Conservation (phyloP, 2,113 vertebrate species). For the Calypte anna region DNA sequence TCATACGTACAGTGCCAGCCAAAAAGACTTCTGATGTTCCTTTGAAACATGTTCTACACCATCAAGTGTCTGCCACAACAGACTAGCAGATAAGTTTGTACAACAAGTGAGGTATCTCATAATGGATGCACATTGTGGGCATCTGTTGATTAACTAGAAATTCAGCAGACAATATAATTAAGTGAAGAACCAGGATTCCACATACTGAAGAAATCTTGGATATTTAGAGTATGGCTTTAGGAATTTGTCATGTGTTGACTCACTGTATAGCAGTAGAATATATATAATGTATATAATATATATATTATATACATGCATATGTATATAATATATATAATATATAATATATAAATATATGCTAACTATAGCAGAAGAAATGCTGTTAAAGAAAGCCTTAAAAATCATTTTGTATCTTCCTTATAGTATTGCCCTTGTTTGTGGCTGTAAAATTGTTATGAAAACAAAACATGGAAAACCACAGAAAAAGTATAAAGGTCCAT, state of each 20-base stretch:
- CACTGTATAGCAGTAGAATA: background rate
- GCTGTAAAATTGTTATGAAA: background rate
- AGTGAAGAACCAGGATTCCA: background rate
- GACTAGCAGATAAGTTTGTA: background rate
- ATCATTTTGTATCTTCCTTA: background rate
- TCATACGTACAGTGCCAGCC: background rate
- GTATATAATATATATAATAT: no score
- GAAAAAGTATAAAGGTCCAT: background rate
- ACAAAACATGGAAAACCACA: background rate
- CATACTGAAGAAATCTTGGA: background rate
- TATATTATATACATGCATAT: no score
- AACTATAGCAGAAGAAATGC: background rate
- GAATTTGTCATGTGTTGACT: background rate
- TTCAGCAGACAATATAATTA: background rate
- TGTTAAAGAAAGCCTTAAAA: constrained; percentile 37
- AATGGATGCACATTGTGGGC: background rate
- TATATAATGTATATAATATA: no score
- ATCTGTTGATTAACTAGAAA: background rate
- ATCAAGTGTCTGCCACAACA: background rate
- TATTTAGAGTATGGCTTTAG: background rate
- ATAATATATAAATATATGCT: no score
- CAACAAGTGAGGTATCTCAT: background rate
- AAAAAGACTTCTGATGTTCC: background rate
- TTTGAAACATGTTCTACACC: background rate
- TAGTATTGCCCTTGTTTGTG: background rate